These are phyloP conservation scores for Poecilus cupreus DNA, from an alignment of 2,888 invertebrate species.

Conservation along the genomic window DNA sequence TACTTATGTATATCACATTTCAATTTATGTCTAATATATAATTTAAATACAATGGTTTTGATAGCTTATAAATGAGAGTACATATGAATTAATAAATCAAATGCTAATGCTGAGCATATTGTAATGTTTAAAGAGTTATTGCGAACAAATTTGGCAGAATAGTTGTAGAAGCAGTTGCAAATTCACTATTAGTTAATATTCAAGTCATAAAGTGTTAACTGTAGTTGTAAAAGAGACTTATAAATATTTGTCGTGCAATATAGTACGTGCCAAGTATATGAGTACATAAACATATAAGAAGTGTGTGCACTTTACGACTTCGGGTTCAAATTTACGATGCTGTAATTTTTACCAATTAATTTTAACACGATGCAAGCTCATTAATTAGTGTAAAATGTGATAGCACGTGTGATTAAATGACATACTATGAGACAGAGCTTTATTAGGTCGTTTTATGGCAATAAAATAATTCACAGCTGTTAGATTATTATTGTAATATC, in stretches of 20 bases:
- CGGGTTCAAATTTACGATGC: constrained; percentile 50
- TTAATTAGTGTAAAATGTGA: constrained; percentile 56
- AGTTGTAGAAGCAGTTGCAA: constrained; percentile 38
- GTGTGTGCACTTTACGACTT: constrained; percentile 45
- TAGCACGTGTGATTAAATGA: constrained; percentile 53
- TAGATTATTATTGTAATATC: constrained; percentile 29
- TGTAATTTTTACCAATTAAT: constrained; percentile 57
- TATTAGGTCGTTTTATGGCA: constrained; percentile 49
- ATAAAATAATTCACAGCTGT: constrained; percentile 46
- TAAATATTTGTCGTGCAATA: constrained; percentile 57
- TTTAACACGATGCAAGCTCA: constrained; percentile 52
- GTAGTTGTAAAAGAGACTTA: constrained; percentile 57
- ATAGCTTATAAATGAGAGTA: no score
- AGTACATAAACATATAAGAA: constrained; percentile 45
- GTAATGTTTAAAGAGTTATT: neutral
- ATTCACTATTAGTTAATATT: constrained; percentile 54
- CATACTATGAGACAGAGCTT: constrained; percentile 35
- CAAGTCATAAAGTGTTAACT: constrained; percentile 52
- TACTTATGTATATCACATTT: no score
- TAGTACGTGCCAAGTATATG: constrained; percentile 51
- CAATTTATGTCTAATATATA: no score
- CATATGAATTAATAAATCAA: no score
- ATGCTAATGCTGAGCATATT: no score
- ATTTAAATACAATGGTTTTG: no score
- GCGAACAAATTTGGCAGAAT: constrained; percentile 18